These are phyloP conservation scores for Oceanites oceanicus DNA, from an alignment of 2,113 vertebrate genomes.

Conservation along the genomic window DNA sequence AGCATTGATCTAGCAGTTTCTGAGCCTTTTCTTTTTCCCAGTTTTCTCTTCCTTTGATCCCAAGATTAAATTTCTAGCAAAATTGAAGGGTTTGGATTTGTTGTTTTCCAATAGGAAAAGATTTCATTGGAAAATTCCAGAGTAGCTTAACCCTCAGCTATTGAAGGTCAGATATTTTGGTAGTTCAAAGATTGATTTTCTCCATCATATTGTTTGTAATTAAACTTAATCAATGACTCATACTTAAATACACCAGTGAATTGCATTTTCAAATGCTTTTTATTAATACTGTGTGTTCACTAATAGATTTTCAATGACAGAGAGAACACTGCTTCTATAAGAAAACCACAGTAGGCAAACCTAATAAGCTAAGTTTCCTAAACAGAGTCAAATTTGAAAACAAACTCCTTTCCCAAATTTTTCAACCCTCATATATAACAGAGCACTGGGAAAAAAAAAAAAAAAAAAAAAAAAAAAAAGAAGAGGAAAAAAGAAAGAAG, in stretches of 20 bases:
- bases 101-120: not conserved
- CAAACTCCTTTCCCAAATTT: not conserved
- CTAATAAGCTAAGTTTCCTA: not conserved
- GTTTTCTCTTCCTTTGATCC: not conserved
- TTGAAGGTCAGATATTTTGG: slow-evolving; percentile 25
- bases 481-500: not conserved
- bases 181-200: slow-evolving; percentile 29
- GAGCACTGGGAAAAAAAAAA: not conserved
- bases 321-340: not conserved
- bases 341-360: not conserved
- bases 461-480: too few relatives aligned
- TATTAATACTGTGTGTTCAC: not conserved
- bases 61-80: not conserved
- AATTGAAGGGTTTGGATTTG: not conserved
- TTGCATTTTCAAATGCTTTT: slow-evolving; percentile 18
- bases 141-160: not conserved
- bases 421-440: not conserved
- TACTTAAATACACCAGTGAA: slow-evolving; percentile 8
- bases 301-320: slow-evolving; percentile 33
- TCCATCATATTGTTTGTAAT: slow-evolving; percentile 29
- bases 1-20: not conserved
- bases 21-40: not conserved
- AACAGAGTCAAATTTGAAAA: not conserved
- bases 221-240: slow-evolving; percentile 57
- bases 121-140: slow-evolving; percentile 23